A percentile compares a stretch with the other conserved stretches of the same genome.
phyloP scores from a whole-genome alignment of 2,888 invertebrate genomes.

The Thalpophila matura region DNA sequence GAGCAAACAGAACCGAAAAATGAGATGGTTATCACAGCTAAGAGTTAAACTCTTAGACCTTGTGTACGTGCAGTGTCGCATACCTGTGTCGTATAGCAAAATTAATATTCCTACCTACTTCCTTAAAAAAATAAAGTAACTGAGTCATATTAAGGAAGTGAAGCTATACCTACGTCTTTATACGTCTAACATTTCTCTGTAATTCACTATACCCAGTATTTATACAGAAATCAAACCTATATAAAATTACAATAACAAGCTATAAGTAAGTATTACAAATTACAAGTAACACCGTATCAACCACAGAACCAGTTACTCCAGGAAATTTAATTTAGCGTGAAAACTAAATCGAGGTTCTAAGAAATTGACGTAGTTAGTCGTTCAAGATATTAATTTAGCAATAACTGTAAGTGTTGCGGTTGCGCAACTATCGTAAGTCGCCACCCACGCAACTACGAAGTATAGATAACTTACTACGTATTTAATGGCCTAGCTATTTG shows the following conservation, averaged over 20 bases:
- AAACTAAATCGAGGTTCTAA: constrained; percentile 39
- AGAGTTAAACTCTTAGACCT: too few species aligned
- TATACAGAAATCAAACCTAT: not conserved
- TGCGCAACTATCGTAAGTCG: constrained; percentile 44
- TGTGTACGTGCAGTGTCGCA: too few species aligned
- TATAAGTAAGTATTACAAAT: constrained; percentile 4
- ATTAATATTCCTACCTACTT: too few species aligned
- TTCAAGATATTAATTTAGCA: constrained; percentile 59
- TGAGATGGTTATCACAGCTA: too few species aligned
- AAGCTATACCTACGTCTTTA: too few species aligned
- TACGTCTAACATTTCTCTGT: not conserved
- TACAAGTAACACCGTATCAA: not conserved
- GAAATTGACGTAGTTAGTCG: constrained; percentile 26
- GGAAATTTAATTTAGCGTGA: constrained; percentile 47
- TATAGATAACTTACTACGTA: constrained; percentile 31
- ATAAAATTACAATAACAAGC: not conserved
- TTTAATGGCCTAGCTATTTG: constrained; percentile 38
- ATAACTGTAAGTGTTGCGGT: constrained; percentile 37
- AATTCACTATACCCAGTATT: not conserved
- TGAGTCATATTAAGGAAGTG: too few species aligned
- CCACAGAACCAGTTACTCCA: constrained; percentile 30
- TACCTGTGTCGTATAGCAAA: too few species aligned
- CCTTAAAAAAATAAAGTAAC: too few species aligned
- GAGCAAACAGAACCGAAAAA: too few species aligned
- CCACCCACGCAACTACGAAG: constrained; percentile 45